Base-by-base conservation (phyloP, 2,113 vertebrate species). In the Festucalex cinctus region DNA sequence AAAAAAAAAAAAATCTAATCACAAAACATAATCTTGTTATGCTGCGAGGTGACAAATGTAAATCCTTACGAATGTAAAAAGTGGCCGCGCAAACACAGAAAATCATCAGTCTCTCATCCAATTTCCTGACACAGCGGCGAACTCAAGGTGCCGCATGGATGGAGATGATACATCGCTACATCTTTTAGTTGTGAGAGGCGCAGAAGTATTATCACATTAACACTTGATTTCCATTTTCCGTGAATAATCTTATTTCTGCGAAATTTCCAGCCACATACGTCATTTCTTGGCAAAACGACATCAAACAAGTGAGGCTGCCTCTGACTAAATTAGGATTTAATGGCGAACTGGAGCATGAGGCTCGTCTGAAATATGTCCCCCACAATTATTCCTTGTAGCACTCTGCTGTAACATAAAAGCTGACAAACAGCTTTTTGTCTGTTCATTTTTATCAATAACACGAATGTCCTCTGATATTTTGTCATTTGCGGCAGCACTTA, bases 151-250 rank as follows among this genome's bases (percentile, higher is more conserved):
- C 68, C 10, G n/a, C 3, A n/a, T 22, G 6, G 39, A 76, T 74
- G 71, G 71, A 53, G 68, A 69, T 87, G 85, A 89, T 86, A 61
- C 65, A 88, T 85, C 14, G 16, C 57, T 6, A 32, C 71, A 76
- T 83, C 79, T 73, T 82, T 80, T 71, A 74, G 72, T 70, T 76
- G 71, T 79, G 84, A 86, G 78, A 82, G 79, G 78, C 69, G 71
- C 83, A 76, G 79, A 84, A 85, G 85, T 85, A 87, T 88, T 81
- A 88, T 80, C 75, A 63, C 80, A 90, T 91, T 85, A 90, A 87
- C 84, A 83, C 74, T 86, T 85, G 74, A 88, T 88, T 89, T 88
- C 67, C 83, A 86, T 85, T 87, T 84, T 57, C 77, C 65, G 73
- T 87, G 83, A 89, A 91, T 88, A 83, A 88, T 86, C 82, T 85